Evolutionary conservation across 2,888 invertebrate genomes (phyloP).

Genomic region (Mycalesis mineus): DNA sequence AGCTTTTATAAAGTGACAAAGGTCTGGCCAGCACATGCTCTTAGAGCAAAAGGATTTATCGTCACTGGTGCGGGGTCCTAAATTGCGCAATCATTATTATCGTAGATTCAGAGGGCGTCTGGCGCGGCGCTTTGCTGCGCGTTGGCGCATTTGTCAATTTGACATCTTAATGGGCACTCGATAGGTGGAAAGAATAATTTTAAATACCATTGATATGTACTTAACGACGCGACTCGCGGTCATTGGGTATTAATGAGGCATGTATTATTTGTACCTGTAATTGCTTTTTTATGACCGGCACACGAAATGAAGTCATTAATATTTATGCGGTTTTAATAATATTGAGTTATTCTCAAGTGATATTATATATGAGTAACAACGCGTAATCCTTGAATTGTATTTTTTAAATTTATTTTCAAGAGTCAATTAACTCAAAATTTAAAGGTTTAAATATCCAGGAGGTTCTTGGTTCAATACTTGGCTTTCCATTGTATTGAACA

Average conservation of each 20-base stretch:
- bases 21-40: no score
- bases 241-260: conserved; percentile 18
- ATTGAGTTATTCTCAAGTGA: neutral
- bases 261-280: conserved; percentile 18
- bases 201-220: conserved; percentile 21
- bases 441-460: no score
- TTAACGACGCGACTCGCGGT: conserved; percentile 12
- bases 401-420: no score
- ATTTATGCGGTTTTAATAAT: neutral
- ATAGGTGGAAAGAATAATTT: conserved; percentile 28
- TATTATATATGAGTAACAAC: neutral
- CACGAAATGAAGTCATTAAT: conserved; percentile 5
- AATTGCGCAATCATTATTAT: conserved; percentile 23
- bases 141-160: conserved; percentile 42
- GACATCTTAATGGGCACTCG: conserved; percentile 36
- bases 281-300: conserved; percentile 12
- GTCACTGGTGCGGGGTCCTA: conserved; percentile 1
- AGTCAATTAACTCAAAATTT: no score
- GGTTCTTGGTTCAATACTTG: no score
- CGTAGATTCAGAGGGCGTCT: conserved; percentile 40
- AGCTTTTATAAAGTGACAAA: no score
- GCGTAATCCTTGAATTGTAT: neutral
- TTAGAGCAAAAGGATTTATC: neutral
- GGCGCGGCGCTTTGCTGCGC: conserved; percentile 35
- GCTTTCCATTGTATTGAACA: no score